These are phyloP conservation scores for Protodeltote pygarga DNA, from an alignment of 2,888 invertebrate species.

Conservation along the genomic window DNA sequence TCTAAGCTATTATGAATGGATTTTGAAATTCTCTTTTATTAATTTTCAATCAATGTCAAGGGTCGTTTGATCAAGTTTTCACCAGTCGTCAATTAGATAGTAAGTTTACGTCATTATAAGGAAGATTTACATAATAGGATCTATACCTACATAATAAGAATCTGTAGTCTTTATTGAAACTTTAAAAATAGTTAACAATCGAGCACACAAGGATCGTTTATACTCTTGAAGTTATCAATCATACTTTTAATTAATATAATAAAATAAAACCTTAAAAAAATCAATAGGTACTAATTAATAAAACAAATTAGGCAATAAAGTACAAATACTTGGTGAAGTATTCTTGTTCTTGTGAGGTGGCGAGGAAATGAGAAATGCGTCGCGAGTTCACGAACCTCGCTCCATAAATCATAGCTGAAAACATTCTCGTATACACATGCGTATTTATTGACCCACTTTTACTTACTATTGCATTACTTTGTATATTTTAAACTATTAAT, in stretches of 20 bases:
- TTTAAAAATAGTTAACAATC: constrained; percentile 16
- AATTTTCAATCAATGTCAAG: constrained; percentile 46
- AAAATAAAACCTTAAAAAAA: constrained; percentile 12
- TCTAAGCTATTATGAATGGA: constrained; percentile 36
- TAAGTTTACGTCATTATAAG: constrained; percentile 1
- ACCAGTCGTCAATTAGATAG: constrained; percentile 13
- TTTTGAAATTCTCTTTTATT: constrained; percentile 40
- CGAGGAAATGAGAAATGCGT: constrained; percentile 36
- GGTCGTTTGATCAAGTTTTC: constrained; percentile 29
- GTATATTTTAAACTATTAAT: constrained; percentile 41
- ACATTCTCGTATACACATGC: constrained; percentile 24
- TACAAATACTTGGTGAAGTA: constrained; percentile 21
- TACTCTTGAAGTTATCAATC: constrained; percentile 15
- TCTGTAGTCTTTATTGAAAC: too few species aligned
- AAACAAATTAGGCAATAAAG: constrained; percentile 18
- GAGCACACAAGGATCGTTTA: constrained; percentile 4
- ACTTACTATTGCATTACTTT: constrained; percentile 44
- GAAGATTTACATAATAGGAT: too few species aligned
- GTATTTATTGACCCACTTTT: constrained; percentile 43
- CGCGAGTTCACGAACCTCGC: constrained; percentile 31
- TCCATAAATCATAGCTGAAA: constrained; percentile 43
- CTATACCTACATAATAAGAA: too few species aligned
- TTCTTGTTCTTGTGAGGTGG: constrained; percentile 25
- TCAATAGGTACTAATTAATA: constrained; percentile 25
- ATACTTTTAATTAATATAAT: constrained; percentile 16